Base-by-base conservation (phyloP, 2,797 vertebrate species). In the Syngnathus rostellatus region DNA sequence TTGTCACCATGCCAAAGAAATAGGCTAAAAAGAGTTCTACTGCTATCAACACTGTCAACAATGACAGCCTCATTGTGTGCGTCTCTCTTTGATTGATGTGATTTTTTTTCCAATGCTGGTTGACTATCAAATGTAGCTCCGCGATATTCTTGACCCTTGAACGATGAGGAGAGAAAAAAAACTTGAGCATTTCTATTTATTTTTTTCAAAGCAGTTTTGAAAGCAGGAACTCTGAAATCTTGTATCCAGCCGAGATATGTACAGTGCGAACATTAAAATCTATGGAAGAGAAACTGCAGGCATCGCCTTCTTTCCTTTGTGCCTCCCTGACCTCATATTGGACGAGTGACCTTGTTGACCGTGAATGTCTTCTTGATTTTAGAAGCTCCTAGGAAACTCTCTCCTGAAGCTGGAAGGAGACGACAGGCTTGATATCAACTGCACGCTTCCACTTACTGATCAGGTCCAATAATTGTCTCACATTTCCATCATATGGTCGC, bases 301-400 rank as follows among this genome's bases (percentile, higher is more conserved):
- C 17, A 2, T 17, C n/a, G 21, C 6, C 17, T 14, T 25, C 1
- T 16, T 11, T 2, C 25, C 17, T 8, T 51, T 51, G 50, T 0
- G n/a, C 14, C 50, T n/a, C 16, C 46, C 46, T 50, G 46, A 50
- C 16, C 46, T 48, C 46, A 48, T 16, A 19, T n/a, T 50, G 19
- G 10, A n/a, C 50, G n/a, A 21, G 8, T 21, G 50, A 53, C 19
- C 50, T 3, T 25, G 8, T 46, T 54, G 37, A 39, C 50, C 11
- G 21, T 21, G 5, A 54, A 39, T 23, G 37, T 51, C 58, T 45
- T 76, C 8, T 51, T 21, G 50, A 65, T 78, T 77, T 54, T 87
- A 99, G 97, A 99, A 99, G 77, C 85, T 99, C 65, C 91, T 99
- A 0, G 97, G 97, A 66, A 99, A 99, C 86, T 99, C 97, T 60